Base-by-base conservation (phyloP, 2,888 invertebrate species). In the Eilema depressum region DNA sequence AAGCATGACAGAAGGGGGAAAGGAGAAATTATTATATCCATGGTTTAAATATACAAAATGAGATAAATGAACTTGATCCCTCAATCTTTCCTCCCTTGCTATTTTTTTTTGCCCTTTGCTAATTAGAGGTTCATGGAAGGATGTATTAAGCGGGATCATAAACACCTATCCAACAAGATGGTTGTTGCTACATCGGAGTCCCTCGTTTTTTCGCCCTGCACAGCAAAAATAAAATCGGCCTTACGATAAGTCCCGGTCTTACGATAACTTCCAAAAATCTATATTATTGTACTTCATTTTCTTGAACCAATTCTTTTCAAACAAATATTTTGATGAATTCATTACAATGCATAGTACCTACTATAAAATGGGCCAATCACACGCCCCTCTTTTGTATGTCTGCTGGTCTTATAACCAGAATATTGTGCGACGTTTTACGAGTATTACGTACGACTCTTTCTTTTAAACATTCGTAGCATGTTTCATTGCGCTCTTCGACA, bases 391-490 rank as follows among this genome's bases (percentile, higher is more conserved):
- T 20, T 23, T 67, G 68, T 73, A 74, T 75, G 75, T 77, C 71
- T 71, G 59, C 53, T 53, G 37, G 65, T 67, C 76, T 74, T 72
- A 72, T 77, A 75, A 67, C 67, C 65, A 75, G 85, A 77, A 85
- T 86, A 84, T 85, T 84, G 14, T 86, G 83, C 83, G 76, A 37
- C 78, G 79, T 83, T 84, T 86, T 84, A 85, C 80, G 83, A 76
- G 67, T 78, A 77, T 82, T 81, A 76, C 74, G 80, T 81, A 84
- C 81, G 78, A 76, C 70, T 63, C 77, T 75, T 30, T 63, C 73
- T 75, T 75, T 71, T 82, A 76, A 80, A 76, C 73, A 82, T 81
- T 78, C 83, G 83, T 83, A 73, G 77, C 79, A 75, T 73, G 75
- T 53, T 53, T 53, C 53, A 53, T n/a, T 53, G n/a, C 53, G n/a